Base-by-base conservation (phyloP, 2,888 invertebrate species). In the Peribatodes rhomboidaria region DNA sequence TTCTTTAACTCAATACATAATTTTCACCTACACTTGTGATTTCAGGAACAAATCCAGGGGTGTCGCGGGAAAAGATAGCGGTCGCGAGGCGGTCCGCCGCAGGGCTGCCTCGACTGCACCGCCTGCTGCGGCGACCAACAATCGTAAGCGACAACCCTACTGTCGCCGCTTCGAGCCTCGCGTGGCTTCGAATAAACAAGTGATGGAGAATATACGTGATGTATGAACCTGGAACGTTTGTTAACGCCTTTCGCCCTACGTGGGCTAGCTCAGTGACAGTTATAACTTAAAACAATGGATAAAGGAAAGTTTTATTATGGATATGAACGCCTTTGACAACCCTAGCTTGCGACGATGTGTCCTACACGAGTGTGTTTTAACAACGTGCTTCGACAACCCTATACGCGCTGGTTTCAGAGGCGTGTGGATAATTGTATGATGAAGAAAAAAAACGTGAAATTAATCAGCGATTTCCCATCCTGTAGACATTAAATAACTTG, bases 31-130 rank as follows among this genome's bases (percentile, higher is more conserved):
- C 9, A 6, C 7, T 4, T 49, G 31, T 16, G 16, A 27, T 59
- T 52, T 35, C 87, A 94, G 94, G 94, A 94, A 78, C 89, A 92
- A 68, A 73, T 89, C 33, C 69, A 73, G 20, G 83, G 85, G 0
- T 85, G 84, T 61, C 90, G 94, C 62, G 92, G 94, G 72, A 94
- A 94, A 72, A 94, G 94, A 82, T 93, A 94, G 92, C 94, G 92
- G 74, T 91, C 92, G 78, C 86, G 88, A 72, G 83, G 87, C 87
- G 88, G 87, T 78, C 82, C 86, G 75, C 85, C 85, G 80, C 92
- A 92, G 82, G 88, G 92, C 89, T 93, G 94, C 87, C 94, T 94
- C 84, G 94, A 94, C 84, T 94, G 94, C 82, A 92, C 92, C 69
- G 89, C 90, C 57, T 94, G 94, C 82, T 94, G 94, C 84, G 88